Conservation (phyloP, 2,888 invertebrate genomes). For the Carpatolechia fugitivella region DNA sequence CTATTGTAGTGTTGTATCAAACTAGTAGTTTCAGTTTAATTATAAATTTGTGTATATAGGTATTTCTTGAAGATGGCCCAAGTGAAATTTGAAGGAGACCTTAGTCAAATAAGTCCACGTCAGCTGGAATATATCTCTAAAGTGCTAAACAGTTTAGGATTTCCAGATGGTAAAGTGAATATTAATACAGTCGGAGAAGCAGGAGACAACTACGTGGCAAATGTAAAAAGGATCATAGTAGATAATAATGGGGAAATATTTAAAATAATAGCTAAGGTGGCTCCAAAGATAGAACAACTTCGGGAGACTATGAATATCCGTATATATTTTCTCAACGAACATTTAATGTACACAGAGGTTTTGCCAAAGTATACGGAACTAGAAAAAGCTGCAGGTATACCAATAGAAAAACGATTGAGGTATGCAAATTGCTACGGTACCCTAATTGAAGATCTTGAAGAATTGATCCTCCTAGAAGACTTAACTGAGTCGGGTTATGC, state of each 20-base stretch:
- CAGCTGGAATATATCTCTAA: conserved; percentile 40
- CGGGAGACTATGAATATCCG: conserved; percentile 24
- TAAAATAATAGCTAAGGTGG: conserved; percentile 38
- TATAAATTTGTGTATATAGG: too few relatives aligned
- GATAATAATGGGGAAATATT: conserved; percentile 31
- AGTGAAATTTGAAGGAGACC: conserved; percentile 34
- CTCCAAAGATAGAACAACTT: conserved; percentile 27
- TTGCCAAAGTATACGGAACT: conserved; percentile 36
- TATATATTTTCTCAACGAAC: conserved; percentile 36
- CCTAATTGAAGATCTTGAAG: conserved; percentile 34
- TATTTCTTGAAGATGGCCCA: conserved; percentile 19
- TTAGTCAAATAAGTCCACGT: conserved; percentile 27
- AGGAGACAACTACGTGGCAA: conserved; percentile 41
- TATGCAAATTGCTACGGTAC: conserved; percentile 41
- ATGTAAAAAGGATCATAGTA: conserved; percentile 33
- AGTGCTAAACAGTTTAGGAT: conserved; percentile 36
- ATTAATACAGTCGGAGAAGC: conserved; percentile 35
- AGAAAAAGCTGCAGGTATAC: conserved; percentile 29
- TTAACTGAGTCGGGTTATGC: conserved; percentile 29
- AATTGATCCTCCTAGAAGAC: conserved; percentile 46
- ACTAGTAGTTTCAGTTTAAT: too few relatives aligned
- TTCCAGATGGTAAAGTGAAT: conserved; percentile 30
- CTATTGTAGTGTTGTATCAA: too few relatives aligned
- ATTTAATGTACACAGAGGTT: conserved; percentile 35
- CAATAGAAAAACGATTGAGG: conserved; percentile 31